phyloP scores from a whole-genome alignment of 2,113 vertebrate genomes.

The Hylia prasina region DNA sequence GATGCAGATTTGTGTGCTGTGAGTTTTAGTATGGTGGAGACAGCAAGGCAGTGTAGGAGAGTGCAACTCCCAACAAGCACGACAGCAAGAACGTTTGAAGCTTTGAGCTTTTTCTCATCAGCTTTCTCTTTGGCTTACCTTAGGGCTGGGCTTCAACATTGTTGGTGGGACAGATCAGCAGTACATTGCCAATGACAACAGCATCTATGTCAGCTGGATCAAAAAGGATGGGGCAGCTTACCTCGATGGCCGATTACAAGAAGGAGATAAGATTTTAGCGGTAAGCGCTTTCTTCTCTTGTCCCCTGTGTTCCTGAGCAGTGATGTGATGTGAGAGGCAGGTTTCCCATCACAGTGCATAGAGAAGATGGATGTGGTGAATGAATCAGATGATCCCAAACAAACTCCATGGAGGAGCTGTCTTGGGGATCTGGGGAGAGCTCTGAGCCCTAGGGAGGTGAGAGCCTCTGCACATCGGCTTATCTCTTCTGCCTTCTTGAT shows the following conservation, averaged over 20 bases:
- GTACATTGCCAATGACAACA: conserved; percentile 82
- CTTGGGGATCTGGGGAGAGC: neutral
- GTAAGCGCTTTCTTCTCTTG: conserved; percentile 68
- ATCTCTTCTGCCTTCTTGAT: neutral
- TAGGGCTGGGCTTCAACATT: conserved; percentile 97
- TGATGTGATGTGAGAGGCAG: neutral
- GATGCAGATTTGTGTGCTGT: neutral
- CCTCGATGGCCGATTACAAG: conserved; percentile 86
- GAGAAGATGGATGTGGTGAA: neutral
- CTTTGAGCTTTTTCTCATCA: conserved; percentile 6
- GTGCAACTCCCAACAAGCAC: neutral
- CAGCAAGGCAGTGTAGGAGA: neutral
- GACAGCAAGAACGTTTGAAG: neutral
- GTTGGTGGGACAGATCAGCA: conserved; percentile 92
- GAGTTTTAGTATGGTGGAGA: neutral
- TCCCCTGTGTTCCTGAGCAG: neutral
- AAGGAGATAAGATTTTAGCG: conserved; percentile 93
- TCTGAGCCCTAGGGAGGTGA: neutral
- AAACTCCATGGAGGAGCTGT: neutral
- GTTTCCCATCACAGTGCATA: neutral
- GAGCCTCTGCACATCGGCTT: neutral
- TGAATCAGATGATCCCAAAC: neutral
- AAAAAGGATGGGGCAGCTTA: conserved; percentile 91
- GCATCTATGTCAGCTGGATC: conserved; percentile 93
- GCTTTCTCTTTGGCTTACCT: conserved; percentile 61